Percentiles rank a stretch among this genome's conserved stretches.
phyloP scores from a whole-genome alignment of 2,797 vertebrate genomes.

The Haliaeetus vocifer region DNA sequence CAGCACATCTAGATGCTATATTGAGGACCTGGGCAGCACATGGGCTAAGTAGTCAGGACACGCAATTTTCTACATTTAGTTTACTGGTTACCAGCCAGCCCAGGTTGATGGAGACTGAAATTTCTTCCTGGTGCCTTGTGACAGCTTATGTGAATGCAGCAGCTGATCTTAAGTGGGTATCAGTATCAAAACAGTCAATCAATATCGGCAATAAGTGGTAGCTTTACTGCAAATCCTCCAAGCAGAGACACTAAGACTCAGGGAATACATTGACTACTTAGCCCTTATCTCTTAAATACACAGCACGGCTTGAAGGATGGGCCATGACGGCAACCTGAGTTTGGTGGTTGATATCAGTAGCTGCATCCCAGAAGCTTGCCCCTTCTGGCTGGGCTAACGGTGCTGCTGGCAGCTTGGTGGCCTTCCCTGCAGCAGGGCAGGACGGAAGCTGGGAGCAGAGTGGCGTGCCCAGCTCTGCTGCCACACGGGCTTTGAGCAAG shows the following conservation, averaged over 20 bases:
- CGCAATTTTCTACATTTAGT: neutral
- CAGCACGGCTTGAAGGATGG: neutral
- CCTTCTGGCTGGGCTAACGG: neutral
- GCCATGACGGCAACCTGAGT: neutral
- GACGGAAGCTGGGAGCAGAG: neutral
- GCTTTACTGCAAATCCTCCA: neutral
- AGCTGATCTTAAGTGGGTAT: neutral
- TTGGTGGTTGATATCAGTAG: neutral
- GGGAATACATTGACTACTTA: neutral
- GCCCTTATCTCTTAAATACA: neutral
- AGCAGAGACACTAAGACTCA: neutral
- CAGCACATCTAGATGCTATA: neutral
- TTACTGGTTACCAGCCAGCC: neutral
- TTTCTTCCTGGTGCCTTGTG: neutral
- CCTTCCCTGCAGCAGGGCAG: neutral
- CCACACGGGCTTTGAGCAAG: neutral
- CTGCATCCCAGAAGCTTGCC: neutral
- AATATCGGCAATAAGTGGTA: neutral
- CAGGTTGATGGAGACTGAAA: neutral
- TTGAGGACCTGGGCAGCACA: neutral
- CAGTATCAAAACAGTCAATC: neutral
- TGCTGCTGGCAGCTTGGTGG: neutral
- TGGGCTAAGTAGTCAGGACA: neutral
- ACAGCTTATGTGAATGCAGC: neutral
- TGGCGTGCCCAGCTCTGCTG: rapidly evolving